A percentile compares a stretch with the other conserved stretches of the same genome.
Evolutionary conservation across 2,797 vertebrate species (phyloP).

Genomic region (Lepidocolaptes lacrymiger): DNA sequence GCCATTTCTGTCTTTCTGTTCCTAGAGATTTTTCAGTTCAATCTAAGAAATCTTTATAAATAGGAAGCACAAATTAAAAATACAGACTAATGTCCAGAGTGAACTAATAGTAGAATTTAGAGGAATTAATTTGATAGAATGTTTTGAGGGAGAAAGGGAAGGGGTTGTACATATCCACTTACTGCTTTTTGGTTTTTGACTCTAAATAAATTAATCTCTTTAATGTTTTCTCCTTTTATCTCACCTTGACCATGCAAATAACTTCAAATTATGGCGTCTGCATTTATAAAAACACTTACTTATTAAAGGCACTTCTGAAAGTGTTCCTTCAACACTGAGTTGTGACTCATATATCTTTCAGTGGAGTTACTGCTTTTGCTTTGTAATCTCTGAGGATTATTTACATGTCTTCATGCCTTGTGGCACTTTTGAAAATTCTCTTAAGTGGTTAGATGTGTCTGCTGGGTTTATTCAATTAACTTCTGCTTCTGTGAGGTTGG

Average conservation of each 20-base stretch:
- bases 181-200: neutral
- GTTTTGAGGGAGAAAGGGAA: neutral
- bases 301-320: neutral
- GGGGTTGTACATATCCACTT: neutral
- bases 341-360: neutral
- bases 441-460: neutral
- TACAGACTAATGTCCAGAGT: neutral
- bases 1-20: neutral
- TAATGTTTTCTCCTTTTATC: neutral
- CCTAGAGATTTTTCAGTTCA: neutral
- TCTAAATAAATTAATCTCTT: neutral
- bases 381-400: neutral
- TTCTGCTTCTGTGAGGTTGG: neutral
- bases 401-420: neutral
- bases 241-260: neutral
- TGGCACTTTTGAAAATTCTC: constrained; percentile 1
- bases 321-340: neutral
- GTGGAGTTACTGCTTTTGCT: neutral
- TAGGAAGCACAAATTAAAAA: neutral
- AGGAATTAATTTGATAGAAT: neutral
- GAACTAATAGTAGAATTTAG: neutral
- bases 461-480: neutral
- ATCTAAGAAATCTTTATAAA: neutral
- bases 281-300: neutral
- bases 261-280: neutral